Evolutionary conservation across 1,140 invertebrate genomes (phyloP).

Genomic region (Palaemon carinicauda): DNA sequence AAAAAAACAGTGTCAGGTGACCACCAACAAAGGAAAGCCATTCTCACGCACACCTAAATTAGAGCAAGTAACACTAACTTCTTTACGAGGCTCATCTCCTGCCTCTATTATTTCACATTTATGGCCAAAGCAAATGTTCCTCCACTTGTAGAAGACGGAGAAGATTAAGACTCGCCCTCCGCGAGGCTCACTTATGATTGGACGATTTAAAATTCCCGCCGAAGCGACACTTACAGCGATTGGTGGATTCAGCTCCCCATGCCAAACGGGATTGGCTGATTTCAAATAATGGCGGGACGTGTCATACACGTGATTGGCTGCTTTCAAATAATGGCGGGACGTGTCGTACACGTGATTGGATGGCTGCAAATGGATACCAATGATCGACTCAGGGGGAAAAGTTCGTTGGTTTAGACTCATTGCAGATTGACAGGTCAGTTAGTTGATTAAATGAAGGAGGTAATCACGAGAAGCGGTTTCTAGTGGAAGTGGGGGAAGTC

Average conservation of each 20-base stretch:
- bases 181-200: not conserved
- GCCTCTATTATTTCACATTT: slow-evolving; percentile 30
- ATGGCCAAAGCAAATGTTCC: not conserved
- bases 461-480: no score
- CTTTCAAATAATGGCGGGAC: not conserved
- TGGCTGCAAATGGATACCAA: not conserved
- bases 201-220: not conserved
- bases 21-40: not conserved
- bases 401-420: no score
- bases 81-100: slow-evolving; percentile 17
- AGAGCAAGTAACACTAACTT: slow-evolving; percentile 38
- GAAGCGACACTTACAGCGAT: no score
- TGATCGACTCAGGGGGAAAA: no score
- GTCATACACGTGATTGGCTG: slow-evolving; percentile 7
- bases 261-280: slow-evolving; percentile 21
- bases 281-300: not conserved
- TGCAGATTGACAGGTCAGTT: no score
- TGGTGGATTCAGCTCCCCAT: not conserved
- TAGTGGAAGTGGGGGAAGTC: no score
- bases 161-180: not conserved
- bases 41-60: slow-evolving; percentile 14
- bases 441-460: no score
- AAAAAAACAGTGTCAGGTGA: not conserved
- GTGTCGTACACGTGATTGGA: slow-evolving; percentile 11
- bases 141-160: not conserved